Evolutionary conservation across 2,888 invertebrate species (phyloP).

Genomic region (Abscondita cerata): DNA sequence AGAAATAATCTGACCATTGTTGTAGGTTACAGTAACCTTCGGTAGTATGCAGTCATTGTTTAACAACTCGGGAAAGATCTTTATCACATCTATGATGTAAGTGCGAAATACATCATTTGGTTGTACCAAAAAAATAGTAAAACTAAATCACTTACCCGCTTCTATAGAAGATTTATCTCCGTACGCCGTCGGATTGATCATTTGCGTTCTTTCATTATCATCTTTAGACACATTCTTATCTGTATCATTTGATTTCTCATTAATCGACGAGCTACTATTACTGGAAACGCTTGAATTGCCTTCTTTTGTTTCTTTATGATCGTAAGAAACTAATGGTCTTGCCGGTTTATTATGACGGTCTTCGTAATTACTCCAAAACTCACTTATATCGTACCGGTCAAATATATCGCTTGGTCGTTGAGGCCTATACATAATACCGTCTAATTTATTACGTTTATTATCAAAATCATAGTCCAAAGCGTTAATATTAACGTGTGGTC

Average conservation of each 20-base stretch:
- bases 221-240: not conserved
- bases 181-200: conserved; percentile 44
- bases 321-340: too few species aligned
- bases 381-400: not conserved
- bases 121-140: conserved; percentile 25
- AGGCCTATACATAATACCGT: too few species aligned
- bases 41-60: conserved; percentile 31
- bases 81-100: conserved; percentile 38
- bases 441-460: not conserved
- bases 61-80: conserved; percentile 35
- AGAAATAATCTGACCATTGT: conserved; percentile 35
- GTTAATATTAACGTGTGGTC: not conserved
- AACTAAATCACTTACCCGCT: conserved; percentile 47
- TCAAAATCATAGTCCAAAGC: not conserved
- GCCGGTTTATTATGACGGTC: not conserved
- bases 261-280: not conserved
- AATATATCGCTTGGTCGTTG: too few species aligned
- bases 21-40: conserved; percentile 39
- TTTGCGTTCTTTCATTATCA: conserved; percentile 42
- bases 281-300: not conserved
- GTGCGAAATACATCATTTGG: conserved; percentile 26
- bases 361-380: not conserved
- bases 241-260: too few species aligned
- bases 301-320: too few species aligned
- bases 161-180: conserved; percentile 54